These are phyloP conservation scores for Hirtodrosophila trivittata DNA, from an alignment of 2,888 invertebrate genomes.

Conservation along the genomic window DNA sequence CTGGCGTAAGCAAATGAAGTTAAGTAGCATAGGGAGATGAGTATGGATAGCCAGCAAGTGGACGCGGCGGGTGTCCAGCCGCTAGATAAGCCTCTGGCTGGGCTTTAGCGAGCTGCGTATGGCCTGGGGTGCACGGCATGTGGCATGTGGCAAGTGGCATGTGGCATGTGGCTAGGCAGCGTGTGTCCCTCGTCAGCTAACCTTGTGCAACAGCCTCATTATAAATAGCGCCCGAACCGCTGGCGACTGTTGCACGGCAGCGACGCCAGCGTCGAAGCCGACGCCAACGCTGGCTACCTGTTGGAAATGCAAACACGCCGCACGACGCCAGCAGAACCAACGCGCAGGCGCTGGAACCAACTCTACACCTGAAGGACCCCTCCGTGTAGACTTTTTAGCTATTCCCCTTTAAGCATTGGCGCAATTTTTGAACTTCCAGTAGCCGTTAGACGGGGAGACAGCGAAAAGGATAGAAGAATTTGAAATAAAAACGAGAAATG, in stretches of 20 bases:
- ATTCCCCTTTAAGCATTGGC: conserved; percentile 13
- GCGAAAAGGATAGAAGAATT: neutral
- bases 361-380: conserved; percentile 51
- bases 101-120: conserved; percentile 21
- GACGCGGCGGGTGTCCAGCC: conserved; percentile 49
- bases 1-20: conserved; percentile 52
- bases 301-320: conserved; percentile 72
- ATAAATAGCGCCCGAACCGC: conserved; percentile 53
- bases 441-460: neutral
- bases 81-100: conserved; percentile 21
- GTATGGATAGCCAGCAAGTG: neutral
- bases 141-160: conserved; percentile 17
- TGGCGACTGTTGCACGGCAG: conserved; percentile 68
- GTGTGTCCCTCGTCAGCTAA: conserved; percentile 16
- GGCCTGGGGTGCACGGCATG: conserved; percentile 30
- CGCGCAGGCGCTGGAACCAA: conserved; percentile 68
- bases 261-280: conserved; percentile 39
- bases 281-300: conserved; percentile 63
- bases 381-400: neutral
- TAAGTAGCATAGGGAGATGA: conserved; percentile 54
- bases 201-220: conserved; percentile 61
- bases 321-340: conserved; percentile 39
- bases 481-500: no score
- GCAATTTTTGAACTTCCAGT: conserved; percentile 24
- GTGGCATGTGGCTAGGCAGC: conserved; percentile 14